phyloP scores from a whole-genome alignment of 2,113 vertebrate genomes.

The Catharus bicknelli region DNA sequence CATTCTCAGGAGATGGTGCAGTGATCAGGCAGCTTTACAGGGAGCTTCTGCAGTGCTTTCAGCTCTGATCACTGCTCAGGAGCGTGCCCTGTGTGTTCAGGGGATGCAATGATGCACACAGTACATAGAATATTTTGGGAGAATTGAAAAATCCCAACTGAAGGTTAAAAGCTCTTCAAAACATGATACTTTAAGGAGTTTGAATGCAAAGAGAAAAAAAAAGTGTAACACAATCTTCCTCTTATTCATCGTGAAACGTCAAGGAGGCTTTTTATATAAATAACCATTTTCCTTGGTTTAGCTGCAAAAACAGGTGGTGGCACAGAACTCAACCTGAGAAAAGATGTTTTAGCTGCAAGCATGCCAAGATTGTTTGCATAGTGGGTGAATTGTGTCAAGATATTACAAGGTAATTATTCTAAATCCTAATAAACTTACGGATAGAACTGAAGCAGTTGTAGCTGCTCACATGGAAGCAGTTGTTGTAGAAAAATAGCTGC shows the following conservation, averaged over 20 bases:
- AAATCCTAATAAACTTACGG: neutral
- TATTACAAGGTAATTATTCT: neutral
- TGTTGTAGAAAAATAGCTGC: neutral
- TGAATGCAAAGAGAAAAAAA: neutral
- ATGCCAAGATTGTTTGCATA: neutral
- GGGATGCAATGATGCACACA: neutral
- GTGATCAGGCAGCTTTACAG: neutral
- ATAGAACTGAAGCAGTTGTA: neutral
- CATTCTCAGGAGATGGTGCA: neutral
- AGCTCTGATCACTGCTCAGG: neutral
- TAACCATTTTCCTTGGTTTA: neutral
- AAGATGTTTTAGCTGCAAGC: neutral
- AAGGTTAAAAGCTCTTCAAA: slow-evolving; percentile 1
- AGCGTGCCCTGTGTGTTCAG: neutral
- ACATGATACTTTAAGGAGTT: neutral
- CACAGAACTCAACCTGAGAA: neutral
- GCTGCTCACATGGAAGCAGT: neutral
- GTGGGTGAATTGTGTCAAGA: neutral
- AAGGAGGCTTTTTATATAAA: neutral
- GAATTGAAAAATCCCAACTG: neutral
- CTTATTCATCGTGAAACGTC: neutral
- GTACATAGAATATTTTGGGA: neutral
- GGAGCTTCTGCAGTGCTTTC: neutral
- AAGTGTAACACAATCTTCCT: neutral
- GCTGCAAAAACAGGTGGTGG: neutral